Evolutionary conservation across 2,113 vertebrate genomes (phyloP), one percentile per base, ranked within the genome.

Genomic region (Epinephelus cyanopodus): DNA sequence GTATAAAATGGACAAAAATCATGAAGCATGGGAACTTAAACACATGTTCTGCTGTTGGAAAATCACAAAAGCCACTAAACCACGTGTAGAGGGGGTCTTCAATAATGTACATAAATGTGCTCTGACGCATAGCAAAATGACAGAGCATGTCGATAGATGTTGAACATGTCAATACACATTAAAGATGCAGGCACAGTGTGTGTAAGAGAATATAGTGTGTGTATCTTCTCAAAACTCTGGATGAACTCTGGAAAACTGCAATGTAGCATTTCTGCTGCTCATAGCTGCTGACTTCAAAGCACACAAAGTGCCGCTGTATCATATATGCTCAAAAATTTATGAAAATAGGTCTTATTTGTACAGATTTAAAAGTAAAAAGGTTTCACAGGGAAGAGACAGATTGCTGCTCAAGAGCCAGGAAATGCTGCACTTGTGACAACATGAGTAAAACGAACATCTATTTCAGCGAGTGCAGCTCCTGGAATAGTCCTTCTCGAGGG

Each of bases 161-260:
- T 27, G n/a, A 50, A 23, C 18, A 61, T 12, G 19, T 77, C 27
- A 86, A 74, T 23, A 25, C 53, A 61, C 13, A 8, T 42, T 19
- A 19, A n/a, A 47, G 18, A 19, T 14, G n/a, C 29, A 54, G 12
- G 67, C 19, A n/a, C 3, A 37, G 29, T 5, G 12, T 58, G 25
- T 33, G 50, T 17, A 1, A 1, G 14, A 53, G 17, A 25, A n/a
- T 21, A n/a, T 10, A 39, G 21, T 5, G 21, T 67, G 64, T 50
- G 23, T 6, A 21, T 29, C 11, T 53, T 50, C 37, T 52, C 2
- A n/a, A 62, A 60, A 63, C n/a, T 37, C 27, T n/a, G 19, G 2
- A 61, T 27, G 3, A 61, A 56, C 21, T 71, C 42, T 21, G 39
- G 47, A 21, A 42, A 53, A 21, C 1, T 54, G 23, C 25, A 57